Base-by-base conservation (phyloP, 2,113 vertebrate genomes). In the Chamaea fasciata region DNA sequence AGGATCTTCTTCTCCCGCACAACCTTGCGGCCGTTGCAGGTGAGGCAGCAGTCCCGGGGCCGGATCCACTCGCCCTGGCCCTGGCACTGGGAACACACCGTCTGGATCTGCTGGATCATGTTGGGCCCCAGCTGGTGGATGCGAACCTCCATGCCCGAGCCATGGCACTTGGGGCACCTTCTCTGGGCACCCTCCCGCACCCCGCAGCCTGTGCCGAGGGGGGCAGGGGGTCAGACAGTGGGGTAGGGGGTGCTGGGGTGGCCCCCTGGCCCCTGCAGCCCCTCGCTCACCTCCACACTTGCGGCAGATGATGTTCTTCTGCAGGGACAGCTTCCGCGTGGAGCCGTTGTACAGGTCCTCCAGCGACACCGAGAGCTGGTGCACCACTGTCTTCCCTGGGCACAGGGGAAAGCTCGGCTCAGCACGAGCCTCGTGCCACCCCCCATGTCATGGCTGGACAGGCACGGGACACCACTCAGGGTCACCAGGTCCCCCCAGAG, bases 101-200 rank as follows among this genome's bases (percentile, higher is more conserved):
- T 96, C 94, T 97, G 97, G 92, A 98, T 95, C 88, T 98, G 97
- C 89, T 97, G 97, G 89, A 98, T 94, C 93, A 98, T 91, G 11
- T 96, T 95, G 41, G 96, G 97, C 1, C 94, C 96, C 65, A 97
- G 33, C 75, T 95, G 97, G 52, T 98, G 95, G 75, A 97, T 84
- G 1, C 96, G 95, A 13, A 95, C 94, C 73, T 97, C 97, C 60
- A 99, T 97, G 8, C 99, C 99, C 15, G 97, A 98, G 52, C 99
- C 99, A 52, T 98, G 99, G 92, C 99, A 99, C 37, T 91, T 98
- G 41, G 98, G 96, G 57, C 99, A 99, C 52, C 98, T 98, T 33
- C 98, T 97, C 92, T 98, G 92, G 12, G 98, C 73, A 0, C 98
- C 99, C 31, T 98, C 98, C 71, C 99, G 98, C 22, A 98, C 98